Percentiles rank a stretch among this genome's conserved stretches.
Evolutionary conservation across 2,113 vertebrate species (phyloP).

Genomic region (Daphoenositta chrysoptera): DNA sequence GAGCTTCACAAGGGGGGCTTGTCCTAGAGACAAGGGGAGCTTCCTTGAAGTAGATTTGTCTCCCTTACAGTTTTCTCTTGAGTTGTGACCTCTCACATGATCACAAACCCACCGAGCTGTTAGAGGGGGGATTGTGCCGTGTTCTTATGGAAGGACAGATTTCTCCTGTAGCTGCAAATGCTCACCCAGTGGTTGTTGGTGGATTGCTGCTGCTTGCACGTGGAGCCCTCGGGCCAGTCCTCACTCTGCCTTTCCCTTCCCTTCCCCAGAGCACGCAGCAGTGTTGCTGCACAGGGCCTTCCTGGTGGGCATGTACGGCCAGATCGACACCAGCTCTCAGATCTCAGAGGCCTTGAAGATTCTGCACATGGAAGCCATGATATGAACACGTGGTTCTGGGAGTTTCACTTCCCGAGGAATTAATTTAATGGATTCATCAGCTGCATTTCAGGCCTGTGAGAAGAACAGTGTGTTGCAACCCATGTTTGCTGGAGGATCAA

Average conservation of each 20-base stretch:
- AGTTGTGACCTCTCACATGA: background rate
- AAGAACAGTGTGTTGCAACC: background rate
- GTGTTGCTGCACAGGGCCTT: conserved; percentile 93
- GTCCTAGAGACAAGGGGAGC: background rate
- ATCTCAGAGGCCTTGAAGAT: conserved; percentile 93
- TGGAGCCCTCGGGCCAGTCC: background rate
- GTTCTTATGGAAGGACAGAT: background rate
- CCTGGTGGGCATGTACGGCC: conserved; percentile 93
- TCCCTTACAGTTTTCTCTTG: background rate
- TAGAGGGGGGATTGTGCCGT: background rate
- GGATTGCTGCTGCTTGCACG: background rate
- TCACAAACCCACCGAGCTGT: background rate
- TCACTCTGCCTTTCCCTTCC: background rate
- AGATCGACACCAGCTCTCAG: conserved; percentile 93
- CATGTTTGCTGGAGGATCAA: background rate
- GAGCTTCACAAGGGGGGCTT: background rate
- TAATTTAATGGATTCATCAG: background rate
- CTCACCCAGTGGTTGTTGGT: background rate
- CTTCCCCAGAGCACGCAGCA: conserved; percentile 84
- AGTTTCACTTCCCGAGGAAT: background rate
- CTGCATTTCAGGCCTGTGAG: background rate
- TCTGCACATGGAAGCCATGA: conserved; percentile 92
- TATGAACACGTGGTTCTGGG: conserved; percentile 61
- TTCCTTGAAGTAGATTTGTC: background rate
- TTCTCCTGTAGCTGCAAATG: background rate